Evolutionary conservation across 2,797 vertebrate species (phyloP), one percentile per base, ranked within the genome.

Genomic region (Danio kyathit): DNA sequence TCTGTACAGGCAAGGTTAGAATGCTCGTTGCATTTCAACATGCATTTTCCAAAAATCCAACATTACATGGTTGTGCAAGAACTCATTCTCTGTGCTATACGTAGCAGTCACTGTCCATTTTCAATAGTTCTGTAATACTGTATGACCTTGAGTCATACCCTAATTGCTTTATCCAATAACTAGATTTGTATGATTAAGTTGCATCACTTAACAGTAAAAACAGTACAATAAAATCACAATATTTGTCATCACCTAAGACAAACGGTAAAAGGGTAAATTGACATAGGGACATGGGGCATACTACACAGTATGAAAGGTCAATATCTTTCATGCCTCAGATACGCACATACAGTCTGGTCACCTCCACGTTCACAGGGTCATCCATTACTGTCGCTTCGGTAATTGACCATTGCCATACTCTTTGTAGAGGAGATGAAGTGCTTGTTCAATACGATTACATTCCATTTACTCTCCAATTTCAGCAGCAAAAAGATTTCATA

Each of bases 391-490:
- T 76, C 79, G 61, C 59, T 74, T 29, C 29, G 41, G 46, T 79
- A 76, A 84, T 17, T 41, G 78, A 72, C 87, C 61, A 64, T 44
- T 0, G 19, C 38, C 19, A 19, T 43, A 21, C 49, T 79, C 76
- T 73, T 74, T 66, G 43, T 71, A 85, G 70, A 71, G 19, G 38
- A 72, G 57, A 76, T 88, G 52, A 87, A 79, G 79, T 86, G 75
- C 49, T 72, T 54, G 79, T 74, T 87, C 57, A 10, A 89, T 90
- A 86, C 69, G 13, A 85, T 89, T 76, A 85, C 86, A 89, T 87
- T 81, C 74, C 79, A 86, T 82, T 80, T 84, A 80, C 76, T 82
- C 80, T 83, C 21, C 66, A 57, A 60, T 88, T 86, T 84, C 86
- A 84, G 85, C 66, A 49, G 73, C 79, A 82, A 84, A 87, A 82